Evolutionary conservation across 2,797 vertebrate genomes (phyloP).

Genomic region (Eurystomus glaucurus): DNA sequence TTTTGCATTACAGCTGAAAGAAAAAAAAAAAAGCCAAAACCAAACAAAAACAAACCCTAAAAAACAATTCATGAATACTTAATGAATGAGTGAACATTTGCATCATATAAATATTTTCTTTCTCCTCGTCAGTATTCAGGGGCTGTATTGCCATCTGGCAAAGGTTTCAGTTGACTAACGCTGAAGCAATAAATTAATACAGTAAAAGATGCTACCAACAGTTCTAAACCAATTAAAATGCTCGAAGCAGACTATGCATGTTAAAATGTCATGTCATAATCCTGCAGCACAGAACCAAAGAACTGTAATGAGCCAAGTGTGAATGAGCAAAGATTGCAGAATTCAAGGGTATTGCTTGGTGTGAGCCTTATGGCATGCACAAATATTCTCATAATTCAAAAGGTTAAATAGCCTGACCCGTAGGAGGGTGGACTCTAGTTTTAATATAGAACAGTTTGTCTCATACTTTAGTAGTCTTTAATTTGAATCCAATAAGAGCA

Average conservation of each 20-base stretch:
- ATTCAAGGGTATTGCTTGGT: conserved; percentile 10
- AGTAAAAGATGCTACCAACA: conserved; percentile 80
- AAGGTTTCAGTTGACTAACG: conserved; percentile 83
- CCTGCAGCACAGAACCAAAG: conserved; percentile 68
- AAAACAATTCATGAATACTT: conserved; percentile 70
- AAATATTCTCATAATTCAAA: not conserved
- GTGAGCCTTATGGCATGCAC: not conserved
- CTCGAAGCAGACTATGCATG: conserved; percentile 46
- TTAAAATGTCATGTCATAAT: conserved; percentile 81
- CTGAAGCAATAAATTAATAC: conserved; percentile 84
- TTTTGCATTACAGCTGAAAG: conserved; percentile 51
- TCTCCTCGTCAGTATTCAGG: conserved; percentile 74
- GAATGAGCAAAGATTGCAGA: conserved; percentile 45
- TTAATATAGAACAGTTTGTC: not conserved
- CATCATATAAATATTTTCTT: conserved; percentile 75
- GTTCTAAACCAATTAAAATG: conserved; percentile 84
- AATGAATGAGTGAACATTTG: conserved; percentile 75
- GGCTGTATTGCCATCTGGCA: conserved; percentile 80
- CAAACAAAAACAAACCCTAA: not conserved
- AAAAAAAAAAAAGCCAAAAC: not conserved
- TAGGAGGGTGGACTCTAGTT: not conserved
- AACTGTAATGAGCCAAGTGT: conserved; percentile 63
- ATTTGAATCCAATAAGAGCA: not conserved
- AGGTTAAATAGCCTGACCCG: not conserved
- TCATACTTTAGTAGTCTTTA: not conserved